These are phyloP conservation scores for Asobara japonica DNA, from an alignment of 1,140 invertebrate species.

Conservation along the genomic window DNA sequence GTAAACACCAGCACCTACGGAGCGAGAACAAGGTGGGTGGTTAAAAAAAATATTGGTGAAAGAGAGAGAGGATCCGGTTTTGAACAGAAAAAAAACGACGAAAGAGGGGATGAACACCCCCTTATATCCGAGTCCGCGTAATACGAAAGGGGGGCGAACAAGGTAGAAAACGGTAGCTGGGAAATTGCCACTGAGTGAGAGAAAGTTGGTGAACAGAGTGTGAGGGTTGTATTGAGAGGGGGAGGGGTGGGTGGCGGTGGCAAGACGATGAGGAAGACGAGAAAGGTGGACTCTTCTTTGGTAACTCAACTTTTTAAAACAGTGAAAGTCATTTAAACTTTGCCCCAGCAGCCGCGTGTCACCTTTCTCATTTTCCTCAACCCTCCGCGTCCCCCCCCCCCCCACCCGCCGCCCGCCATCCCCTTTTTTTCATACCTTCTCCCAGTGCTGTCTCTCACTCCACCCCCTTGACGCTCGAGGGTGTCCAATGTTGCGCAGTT, in stretches of 20 bases:
- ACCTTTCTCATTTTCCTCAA: conserved; percentile 49
- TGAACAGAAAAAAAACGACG: not conserved
- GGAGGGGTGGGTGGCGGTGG: conserved; percentile 1
- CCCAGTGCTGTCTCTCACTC: not conserved
- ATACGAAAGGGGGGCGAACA: conserved; percentile 17
- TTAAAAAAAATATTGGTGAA: conserved; percentile 10
- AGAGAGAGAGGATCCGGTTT: not conserved
- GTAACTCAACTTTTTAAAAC: conserved; percentile 60
- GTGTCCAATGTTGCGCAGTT: conserved; percentile 26
- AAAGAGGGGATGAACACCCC: not conserved
- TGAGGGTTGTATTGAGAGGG: not conserved
- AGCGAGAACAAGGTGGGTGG: not conserved
- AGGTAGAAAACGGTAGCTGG: conserved; percentile 26
- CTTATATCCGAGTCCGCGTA: conserved; percentile 6
- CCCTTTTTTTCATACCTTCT: not conserved
- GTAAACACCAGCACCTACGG: conserved; percentile 49
- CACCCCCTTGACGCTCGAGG: conserved; percentile 12
- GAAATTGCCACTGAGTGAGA: conserved; percentile 33
- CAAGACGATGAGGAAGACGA: conserved; percentile 3
- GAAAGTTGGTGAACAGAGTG: conserved; percentile 21
- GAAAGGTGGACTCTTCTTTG: conserved; percentile 41
- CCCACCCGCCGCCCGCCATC: conserved; percentile 24
- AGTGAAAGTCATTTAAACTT: conserved; percentile 63
- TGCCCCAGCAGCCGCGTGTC: conserved; percentile 46
- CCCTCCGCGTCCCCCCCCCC: conserved; percentile 35